phyloP scores from a whole-genome alignment of 2,888 invertebrate species.

The Mystacides longicornis region DNA sequence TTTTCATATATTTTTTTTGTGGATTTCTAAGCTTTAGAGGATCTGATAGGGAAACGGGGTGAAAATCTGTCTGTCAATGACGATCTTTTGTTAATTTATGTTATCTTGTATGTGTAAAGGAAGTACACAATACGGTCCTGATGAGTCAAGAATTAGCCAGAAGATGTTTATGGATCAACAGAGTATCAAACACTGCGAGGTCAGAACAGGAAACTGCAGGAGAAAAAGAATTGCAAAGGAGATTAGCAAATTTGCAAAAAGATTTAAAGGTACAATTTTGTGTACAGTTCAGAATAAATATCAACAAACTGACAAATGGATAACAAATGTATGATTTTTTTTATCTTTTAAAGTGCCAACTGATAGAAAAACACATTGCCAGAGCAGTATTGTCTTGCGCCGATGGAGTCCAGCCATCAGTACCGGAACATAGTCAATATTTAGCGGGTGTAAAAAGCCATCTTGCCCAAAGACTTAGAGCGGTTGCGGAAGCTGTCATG shows the following conservation, averaged over 20 bases:
- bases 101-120: slow-evolving; percentile 43
- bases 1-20: too few relatives aligned
- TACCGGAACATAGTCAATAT: slow-evolving; percentile 56
- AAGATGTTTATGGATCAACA: slow-evolving; percentile 73
- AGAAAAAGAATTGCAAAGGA: slow-evolving; percentile 59
- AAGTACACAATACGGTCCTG: slow-evolving; percentile 73
- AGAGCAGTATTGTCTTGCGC: slow-evolving; percentile 45
- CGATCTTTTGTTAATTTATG: neutral
- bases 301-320: neutral
- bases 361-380: slow-evolving; percentile 66
- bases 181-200: slow-evolving; percentile 42
- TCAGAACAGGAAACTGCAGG: slow-evolving; percentile 44
- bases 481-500: slow-evolving; percentile 60
- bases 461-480: slow-evolving; percentile 59
- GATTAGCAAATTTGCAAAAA: slow-evolving; percentile 62
- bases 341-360: slow-evolving; percentile 48
- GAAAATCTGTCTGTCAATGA: neutral
- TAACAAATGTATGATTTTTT: neutral
- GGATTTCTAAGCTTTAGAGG: too few relatives aligned
- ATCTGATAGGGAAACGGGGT: too few relatives aligned
- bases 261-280: slow-evolving; percentile 57
- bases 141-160: slow-evolving; percentile 73
- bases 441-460: slow-evolving; percentile 56
- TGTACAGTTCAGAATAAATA: neutral
- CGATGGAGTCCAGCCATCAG: slow-evolving; percentile 41